Percentiles rank a stretch among this genome's conserved stretches.
These are phyloP conservation scores for Barbus barbus DNA, from an alignment of 2,113 vertebrate genomes.

Conservation along the genomic window DNA sequence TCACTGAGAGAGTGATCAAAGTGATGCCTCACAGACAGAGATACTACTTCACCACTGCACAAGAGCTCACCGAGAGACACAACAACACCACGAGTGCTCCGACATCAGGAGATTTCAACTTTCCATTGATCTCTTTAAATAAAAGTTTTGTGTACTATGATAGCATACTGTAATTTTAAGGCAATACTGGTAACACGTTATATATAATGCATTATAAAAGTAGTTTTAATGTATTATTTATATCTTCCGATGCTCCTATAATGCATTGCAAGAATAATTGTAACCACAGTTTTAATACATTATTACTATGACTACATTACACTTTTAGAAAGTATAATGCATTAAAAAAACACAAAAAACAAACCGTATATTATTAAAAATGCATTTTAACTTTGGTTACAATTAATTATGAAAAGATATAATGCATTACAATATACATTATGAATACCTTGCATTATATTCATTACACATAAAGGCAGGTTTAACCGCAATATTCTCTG, in stretches of 20 bases:
- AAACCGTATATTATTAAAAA: no score
- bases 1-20: slow-evolving; percentile 28
- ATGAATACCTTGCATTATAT: no score
- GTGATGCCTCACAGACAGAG: neutral
- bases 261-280: neutral
- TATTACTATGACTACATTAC: no score
- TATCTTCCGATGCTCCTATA: neutral
- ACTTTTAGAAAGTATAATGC: no score
- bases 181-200: neutral
- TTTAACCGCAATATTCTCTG: no score
- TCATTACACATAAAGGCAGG: no score
- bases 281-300: no score
- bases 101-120: neutral
- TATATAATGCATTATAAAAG: neutral
- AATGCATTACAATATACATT: no score
- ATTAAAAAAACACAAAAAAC: no score
- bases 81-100: neutral
- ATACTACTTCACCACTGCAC: neutral
- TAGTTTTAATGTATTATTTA: no score
- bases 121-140: neutral
- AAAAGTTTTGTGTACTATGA: neutral
- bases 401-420: no score
- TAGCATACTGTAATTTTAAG: neutral
- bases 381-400: no score
- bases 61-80: neutral